phyloP scores from a whole-genome alignment of 2,113 vertebrate genomes.

The Mormoops blainvillei region DNA sequence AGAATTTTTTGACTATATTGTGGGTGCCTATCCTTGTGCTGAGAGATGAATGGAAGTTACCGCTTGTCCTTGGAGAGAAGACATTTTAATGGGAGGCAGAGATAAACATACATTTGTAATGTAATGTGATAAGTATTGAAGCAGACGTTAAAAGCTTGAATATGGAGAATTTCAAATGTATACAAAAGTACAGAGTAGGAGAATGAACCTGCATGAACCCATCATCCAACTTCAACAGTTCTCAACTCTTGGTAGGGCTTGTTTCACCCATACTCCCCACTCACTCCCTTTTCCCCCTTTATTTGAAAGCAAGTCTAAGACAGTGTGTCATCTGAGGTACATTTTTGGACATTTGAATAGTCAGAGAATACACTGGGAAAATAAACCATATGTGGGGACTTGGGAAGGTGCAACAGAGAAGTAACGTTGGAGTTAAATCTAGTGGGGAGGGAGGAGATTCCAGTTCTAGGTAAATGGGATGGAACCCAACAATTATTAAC shows the following conservation, averaged over 20 bases:
- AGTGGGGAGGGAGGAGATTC: background rate
- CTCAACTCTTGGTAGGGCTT: background rate
- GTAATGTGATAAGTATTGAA: background rate
- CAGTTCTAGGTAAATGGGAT: background rate
- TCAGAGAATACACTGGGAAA: background rate
- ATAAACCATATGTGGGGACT: background rate
- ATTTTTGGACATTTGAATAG: background rate
- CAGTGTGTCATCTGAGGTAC: background rate
- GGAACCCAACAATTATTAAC: background rate
- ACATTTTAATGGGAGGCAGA: conserved; percentile 7
- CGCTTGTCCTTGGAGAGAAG: background rate
- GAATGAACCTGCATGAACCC: background rate
- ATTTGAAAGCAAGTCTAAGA: background rate
- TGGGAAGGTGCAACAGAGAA: background rate
- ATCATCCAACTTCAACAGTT: background rate
- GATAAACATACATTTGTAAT: background rate
- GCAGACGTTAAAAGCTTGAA: background rate
- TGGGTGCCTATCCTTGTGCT: background rate
- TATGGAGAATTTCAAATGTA: background rate
- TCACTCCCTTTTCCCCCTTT: background rate
- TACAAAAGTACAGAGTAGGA: background rate
- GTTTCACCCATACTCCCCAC: background rate
- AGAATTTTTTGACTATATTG: background rate
- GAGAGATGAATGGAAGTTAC: conserved; percentile 12
- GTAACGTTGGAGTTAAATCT: background rate